Evolutionary conservation across 2,797 vertebrate species (phyloP), one percentile per base, ranked within the genome.

Genomic region (Urocyon cinereoargenteus): DNA sequence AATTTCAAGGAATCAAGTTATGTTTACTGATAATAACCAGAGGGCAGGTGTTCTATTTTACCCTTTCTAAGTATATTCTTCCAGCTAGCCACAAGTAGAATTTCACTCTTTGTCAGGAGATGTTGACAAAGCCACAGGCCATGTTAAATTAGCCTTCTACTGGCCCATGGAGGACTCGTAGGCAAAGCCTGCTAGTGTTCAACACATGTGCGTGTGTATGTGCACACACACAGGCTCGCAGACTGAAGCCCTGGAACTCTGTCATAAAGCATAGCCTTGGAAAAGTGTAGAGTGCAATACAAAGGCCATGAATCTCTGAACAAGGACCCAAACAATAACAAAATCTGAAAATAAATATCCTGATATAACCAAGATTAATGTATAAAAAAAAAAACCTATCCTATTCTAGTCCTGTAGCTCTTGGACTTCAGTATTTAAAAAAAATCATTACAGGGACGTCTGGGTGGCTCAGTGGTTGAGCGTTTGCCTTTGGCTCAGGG

Each of bases 1-100:
- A 66, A 49, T 91, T 95, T 95, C 19, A 51, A 73, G 24, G 82
- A 93, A 59, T 62, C 49, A 26, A 78, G 55, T 75, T n/a, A 62
- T 36, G n/a, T 24, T 93, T 59, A 91, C 57, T 90, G 31, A 45
- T 75, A 77, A 73, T 86, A 78, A 59, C 1, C 61, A 4, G 21
- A 62, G 57, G 59, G 22, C 12, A 70, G 28, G 14, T 22, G 1
- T 59, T 79, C 66, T 73, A 5, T 53, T 73, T 89, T 72, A 82
- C 77, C 26, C 24, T 93, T 79, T 53, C 11, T 84, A 90, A 94
- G 64, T 59, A 36, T 16, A 92, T 34, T 64, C 11, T 10, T 31
- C 22, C 31, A 86, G 61, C 12, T 8, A 86, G 19, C 16, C 45
- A 49, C 10, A 34, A n/a, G 85, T 4, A 82, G 11, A 88, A 97